A percentile compares a stretch with the other conserved stretches of the same genome.
phyloP scores from a whole-genome alignment of 2,113 vertebrate species.

The Stigmatopora argus region DNA sequence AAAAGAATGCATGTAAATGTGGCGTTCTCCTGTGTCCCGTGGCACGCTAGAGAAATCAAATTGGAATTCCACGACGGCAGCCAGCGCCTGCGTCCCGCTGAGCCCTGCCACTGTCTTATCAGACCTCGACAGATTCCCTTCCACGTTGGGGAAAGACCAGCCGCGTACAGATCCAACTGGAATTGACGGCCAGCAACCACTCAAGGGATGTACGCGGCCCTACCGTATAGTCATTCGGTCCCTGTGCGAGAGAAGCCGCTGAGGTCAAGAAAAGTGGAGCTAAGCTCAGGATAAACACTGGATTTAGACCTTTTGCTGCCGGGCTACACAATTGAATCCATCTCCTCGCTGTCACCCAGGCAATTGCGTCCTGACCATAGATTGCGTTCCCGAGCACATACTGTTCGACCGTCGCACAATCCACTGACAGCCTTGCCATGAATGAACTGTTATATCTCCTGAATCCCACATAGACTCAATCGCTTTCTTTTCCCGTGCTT shows the following conservation, averaged over 20 bases:
- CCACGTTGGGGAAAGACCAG: conserved; percentile 42
- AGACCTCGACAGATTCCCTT: conserved; percentile 61
- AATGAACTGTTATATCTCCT: conserved; percentile 25
- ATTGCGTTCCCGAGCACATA: conserved; percentile 18
- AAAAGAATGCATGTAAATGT: conserved; percentile 41
- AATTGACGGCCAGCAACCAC: conserved; percentile 55
- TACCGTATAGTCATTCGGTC: conserved; percentile 42
- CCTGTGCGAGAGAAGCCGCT: conserved; percentile 37
- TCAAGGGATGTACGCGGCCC: conserved; percentile 49
- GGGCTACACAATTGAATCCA: conserved; percentile 44
- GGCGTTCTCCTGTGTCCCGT: conserved; percentile 48
- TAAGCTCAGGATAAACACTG: conserved; percentile 66
- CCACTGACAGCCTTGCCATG: conserved; percentile 6
- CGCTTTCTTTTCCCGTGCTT: conserved; percentile 24
- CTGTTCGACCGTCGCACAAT: conserved; percentile 23
- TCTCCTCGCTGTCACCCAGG: conserved; percentile 42
- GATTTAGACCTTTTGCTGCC: conserved; percentile 58
- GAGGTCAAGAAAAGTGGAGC: conserved; percentile 45
- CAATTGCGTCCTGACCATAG: conserved; percentile 21
- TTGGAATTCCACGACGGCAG: conserved; percentile 69
- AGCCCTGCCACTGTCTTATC: conserved; percentile 70
- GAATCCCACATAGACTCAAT: background rate
- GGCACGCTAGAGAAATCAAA: conserved; percentile 72
- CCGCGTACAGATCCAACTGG: conserved; percentile 49
- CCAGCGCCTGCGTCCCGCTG: conserved; percentile 61